Evolutionary conservation across 1,140 invertebrate species (phyloP).

Genomic region (Oryzaephilus surinamensis): DNA sequence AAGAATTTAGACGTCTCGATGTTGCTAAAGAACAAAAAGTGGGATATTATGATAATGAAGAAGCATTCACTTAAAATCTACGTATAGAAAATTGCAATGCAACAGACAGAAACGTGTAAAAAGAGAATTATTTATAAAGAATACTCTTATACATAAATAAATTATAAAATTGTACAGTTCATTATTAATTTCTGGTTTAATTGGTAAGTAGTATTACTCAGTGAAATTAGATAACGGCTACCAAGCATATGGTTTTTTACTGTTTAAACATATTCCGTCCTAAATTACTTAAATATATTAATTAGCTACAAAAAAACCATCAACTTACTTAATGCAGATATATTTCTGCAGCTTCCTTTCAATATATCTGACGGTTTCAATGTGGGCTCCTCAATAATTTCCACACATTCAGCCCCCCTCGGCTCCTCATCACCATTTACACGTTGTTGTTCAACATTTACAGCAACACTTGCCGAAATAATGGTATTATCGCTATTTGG

Average conservation of each 20-base stretch:
- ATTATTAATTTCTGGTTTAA: constrained; percentile 21
- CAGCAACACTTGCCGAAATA: too few relatives aligned
- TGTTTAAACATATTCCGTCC: too few relatives aligned
- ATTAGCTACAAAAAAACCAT: not conserved
- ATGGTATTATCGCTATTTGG: constrained; percentile 8
- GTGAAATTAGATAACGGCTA: constrained; percentile 18
- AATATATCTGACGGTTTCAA: constrained; percentile 48
- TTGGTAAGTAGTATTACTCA: constrained; percentile 25
- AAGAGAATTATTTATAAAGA: too few relatives aligned
- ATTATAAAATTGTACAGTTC: constrained; percentile 2
- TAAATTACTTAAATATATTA: too few relatives aligned
- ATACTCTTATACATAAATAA: too few relatives aligned
- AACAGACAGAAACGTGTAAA: constrained; percentile 6
- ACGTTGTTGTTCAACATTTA: too few relatives aligned
- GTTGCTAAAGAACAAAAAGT: constrained; percentile 27
- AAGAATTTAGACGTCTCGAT: constrained; percentile 30
- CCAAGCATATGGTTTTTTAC: too few relatives aligned
- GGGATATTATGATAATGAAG: too few relatives aligned
- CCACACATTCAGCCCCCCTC: constrained; percentile 33
- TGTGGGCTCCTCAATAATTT: constrained; percentile 48
- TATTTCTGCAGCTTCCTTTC: constrained; percentile 35
- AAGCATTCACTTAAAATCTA: constrained; percentile 13
- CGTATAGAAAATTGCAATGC: constrained; percentile 9
- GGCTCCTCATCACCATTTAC: constrained; percentile 22
- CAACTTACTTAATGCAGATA: constrained; percentile 32